phyloP scores from a whole-genome alignment of 1,140 invertebrate genomes.

The Eulimnadia texana region DNA sequence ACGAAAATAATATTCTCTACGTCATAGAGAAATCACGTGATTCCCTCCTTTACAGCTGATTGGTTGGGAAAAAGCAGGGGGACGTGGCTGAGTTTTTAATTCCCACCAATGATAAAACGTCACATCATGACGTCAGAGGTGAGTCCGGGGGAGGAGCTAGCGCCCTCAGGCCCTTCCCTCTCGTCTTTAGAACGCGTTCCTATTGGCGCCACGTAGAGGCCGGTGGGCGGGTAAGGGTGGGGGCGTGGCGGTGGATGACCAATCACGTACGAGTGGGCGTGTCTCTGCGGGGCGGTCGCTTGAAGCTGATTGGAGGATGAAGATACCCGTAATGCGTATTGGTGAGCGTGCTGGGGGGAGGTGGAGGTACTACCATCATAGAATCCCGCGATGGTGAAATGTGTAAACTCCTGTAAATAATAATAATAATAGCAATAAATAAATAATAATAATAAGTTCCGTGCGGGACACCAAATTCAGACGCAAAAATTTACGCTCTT shows the following conservation, averaged over 20 bases:
- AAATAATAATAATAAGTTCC: too few relatives aligned
- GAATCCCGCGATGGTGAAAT: not conserved
- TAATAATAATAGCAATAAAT: too few relatives aligned
- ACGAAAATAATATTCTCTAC: not conserved
- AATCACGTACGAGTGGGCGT: not conserved
- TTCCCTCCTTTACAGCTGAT: too few relatives aligned
- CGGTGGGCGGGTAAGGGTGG: conserved; percentile 10
- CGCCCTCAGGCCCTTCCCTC: conserved; percentile 25
- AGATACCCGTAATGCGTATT: not conserved
- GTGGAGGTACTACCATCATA: not conserved
- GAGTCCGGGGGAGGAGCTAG: conserved; percentile 24
- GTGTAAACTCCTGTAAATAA: not conserved
- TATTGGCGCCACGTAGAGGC: not conserved
- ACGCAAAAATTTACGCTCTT: too few relatives aligned
- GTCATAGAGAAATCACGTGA: not conserved
- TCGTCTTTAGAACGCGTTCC: conserved; percentile 19
- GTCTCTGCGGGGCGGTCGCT: not conserved
- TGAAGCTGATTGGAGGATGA: not conserved
- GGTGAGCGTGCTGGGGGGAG: not conserved
- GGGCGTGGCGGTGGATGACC: not conserved
- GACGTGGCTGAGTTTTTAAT: too few relatives aligned
- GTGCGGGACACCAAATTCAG: too few relatives aligned
- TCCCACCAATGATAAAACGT: too few relatives aligned
- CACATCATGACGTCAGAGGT: conserved; percentile 13
- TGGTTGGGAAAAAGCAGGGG: too few relatives aligned